phyloP scores from a whole-genome alignment of 92 coral and sea anemone genomes.

The Umimayanthus chanpuru region DNA sequence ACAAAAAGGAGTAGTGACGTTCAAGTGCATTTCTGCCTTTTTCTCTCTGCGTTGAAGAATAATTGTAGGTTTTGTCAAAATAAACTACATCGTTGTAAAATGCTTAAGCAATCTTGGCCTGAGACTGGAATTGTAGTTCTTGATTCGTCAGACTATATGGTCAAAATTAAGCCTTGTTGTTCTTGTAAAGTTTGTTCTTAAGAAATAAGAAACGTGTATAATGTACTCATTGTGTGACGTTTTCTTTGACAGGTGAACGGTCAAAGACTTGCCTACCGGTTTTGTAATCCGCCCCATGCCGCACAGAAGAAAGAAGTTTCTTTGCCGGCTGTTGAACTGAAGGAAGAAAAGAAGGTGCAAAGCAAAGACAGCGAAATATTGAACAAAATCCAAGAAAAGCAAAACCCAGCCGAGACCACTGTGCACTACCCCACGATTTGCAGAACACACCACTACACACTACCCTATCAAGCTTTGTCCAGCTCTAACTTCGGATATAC shows the following conservation, averaged over 20 bases:
- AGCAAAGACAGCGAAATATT: background rate
- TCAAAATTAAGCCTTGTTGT: background rate
- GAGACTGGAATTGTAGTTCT: background rate
- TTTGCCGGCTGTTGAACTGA: background rate
- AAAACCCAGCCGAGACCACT: background rate
- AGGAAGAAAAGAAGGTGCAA: background rate
- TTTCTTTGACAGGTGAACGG: conserved; percentile 75
- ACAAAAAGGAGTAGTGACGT: no score
- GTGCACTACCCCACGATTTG: background rate
- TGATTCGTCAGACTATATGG: background rate
- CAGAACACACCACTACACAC: background rate
- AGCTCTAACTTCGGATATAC: conserved; percentile 42
- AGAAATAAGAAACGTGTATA: background rate
- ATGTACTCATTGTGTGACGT: background rate
- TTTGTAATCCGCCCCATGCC: conserved; percentile 74
- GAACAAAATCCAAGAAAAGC: background rate
- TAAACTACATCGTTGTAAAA: no score
- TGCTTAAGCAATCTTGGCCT: background rate
- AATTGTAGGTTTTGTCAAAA: no score
- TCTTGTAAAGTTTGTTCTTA: background rate
- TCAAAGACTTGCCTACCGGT: conserved; percentile 88
- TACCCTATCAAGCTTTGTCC: conserved; percentile 33
- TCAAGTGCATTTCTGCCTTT: no score
- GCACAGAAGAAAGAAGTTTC: conserved; percentile 12
- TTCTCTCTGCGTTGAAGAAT: no score